Evolutionary conservation across 2,113 vertebrate species (phyloP), one percentile per base, ranked within the genome.

Genomic region (Prochilodus magdalenae): DNA sequence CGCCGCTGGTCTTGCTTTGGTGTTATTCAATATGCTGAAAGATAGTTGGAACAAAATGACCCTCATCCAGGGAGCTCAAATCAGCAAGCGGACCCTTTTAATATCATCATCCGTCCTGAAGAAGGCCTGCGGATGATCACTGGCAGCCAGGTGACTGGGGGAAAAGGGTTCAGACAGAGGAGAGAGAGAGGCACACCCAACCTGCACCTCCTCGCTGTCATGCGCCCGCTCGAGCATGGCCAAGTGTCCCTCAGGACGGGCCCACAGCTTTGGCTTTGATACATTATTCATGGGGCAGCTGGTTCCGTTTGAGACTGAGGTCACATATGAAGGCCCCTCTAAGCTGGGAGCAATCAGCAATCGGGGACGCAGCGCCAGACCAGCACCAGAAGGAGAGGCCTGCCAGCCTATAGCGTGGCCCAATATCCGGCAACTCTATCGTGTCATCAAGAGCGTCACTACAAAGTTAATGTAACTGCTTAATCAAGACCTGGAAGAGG

Each of bases 231-330:
- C 65, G 24, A 76, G 49, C 62, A 51, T 24, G 73, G 36, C 55
- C 29, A n/a, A n/a, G n/a, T 24, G 71, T 67, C 57, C 78, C 70
- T 59, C 26, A 29, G 77, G 74, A 71, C 12, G 16, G 55, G 57
- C 57, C 40, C 33, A 72, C 62, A 81, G 51, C 57, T 14, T 22
- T 49, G 5, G 22, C 29, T 27, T 63, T 81, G 84, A 66, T 79
- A 72, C 80, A 73, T 87, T 79, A 80, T 83, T 67, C 82, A 84
- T 70, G 20, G 70, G 59, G 79, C 85, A 86, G 75, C 82, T 87
- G 81, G 85, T 85, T 87, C 79, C 36, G 51, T 75, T 88, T 85
- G 73, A 73, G 80, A 80, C 72, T 65, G 81, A 73, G 36, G 72
- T 82, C 63, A 80, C 67, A 63, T 55, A 63, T 27, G 72, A 77